Base-by-base conservation (phyloP, 1,140 invertebrate species). In the Brachionus koreanus region DNA sequence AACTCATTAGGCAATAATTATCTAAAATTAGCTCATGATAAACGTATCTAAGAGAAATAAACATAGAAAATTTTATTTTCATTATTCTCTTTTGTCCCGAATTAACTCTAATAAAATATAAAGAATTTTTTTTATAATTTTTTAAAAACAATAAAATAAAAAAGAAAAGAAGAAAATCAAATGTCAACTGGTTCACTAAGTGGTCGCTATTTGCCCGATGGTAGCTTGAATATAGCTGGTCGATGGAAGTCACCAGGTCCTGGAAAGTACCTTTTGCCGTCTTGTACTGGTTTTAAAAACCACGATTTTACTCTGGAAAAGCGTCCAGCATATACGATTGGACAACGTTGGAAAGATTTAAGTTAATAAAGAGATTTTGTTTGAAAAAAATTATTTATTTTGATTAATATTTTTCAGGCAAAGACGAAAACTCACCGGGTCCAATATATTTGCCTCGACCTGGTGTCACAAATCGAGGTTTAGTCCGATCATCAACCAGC, bases 171-270 rank as follows among this genome's bases (percentile, higher is more conserved):
- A 69, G 16, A 35, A 16, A 72, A 42, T 13, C 19, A 39, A 72
- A 72, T 39, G 33, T 72, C 33, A 72, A 37, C 37, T 37, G 16
- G 67, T 39, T 42, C 33, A 42, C 69, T 25, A 9, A 74, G 19
- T 23, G 76, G 76, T 13, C 76, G 76, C n/a, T 79, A 79, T 61
- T 37, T 79, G 25, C 76, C 76, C 3, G 76, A 79, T 25, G 76
- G 76, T 12, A 79, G 10, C 2, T 23, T 79, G 33, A 79, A 79
- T 25, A 61, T 79, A 10, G 76, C 76, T 10, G 76, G 25, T 25
- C 35, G 76, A 4, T 79, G 76, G 76, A 79, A 79, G 37, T 79
- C 76, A 19, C 76, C 76, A 46, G 69, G 69, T 46, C 69, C 69
- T 19, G 69, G 39, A 49, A 79, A 61, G 12, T 79, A 79, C 13